phyloP scores from a whole-genome alignment of 1,140 invertebrate genomes.

The Pseudomyrmex sp. region DNA sequence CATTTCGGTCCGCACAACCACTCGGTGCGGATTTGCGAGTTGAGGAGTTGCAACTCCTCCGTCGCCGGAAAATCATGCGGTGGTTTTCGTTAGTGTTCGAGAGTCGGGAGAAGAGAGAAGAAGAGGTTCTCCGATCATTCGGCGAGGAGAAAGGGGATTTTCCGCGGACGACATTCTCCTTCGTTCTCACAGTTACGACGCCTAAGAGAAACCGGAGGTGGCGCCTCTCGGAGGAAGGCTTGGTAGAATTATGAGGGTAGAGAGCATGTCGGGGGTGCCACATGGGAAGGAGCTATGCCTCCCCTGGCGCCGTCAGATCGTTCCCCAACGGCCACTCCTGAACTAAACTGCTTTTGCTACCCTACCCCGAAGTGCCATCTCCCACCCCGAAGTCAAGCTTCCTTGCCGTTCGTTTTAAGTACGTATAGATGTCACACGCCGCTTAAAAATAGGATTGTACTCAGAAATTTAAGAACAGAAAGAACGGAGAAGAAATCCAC shows the following conservation, averaged over 20 bases:
- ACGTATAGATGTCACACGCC: neutral
- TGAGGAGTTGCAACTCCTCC: conserved; percentile 12
- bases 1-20: neutral
- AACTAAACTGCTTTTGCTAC: conserved; percentile 82
- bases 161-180: conserved; percentile 48
- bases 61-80: conserved; percentile 69
- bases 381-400: conserved; percentile 60
- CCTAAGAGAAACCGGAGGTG: conserved; percentile 65
- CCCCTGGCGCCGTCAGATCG: conserved; percentile 82
- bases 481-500: neutral
- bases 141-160: conserved; percentile 10
- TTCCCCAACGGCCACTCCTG: conserved; percentile 83
- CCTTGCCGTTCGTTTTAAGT: conserved; percentile 42
- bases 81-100: conserved; percentile 49
- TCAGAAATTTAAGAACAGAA: conserved; percentile 30
- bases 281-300: conserved; percentile 84
- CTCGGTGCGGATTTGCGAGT: conserved; percentile 12
- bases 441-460: conserved; percentile 33
- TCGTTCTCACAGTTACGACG: conserved; percentile 51
- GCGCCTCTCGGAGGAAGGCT: conserved; percentile 62
- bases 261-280: conserved; percentile 79
- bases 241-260: conserved; percentile 81
- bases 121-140: conserved; percentile 58
- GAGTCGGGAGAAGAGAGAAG: conserved; percentile 1
- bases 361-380: conserved; percentile 67